Percentiles rank a stretch among this genome's conserved stretches.
These are phyloP conservation scores for Tetramorium bicarinatum DNA, from an alignment of 2,888 invertebrate species.

Conservation along the genomic window DNA sequence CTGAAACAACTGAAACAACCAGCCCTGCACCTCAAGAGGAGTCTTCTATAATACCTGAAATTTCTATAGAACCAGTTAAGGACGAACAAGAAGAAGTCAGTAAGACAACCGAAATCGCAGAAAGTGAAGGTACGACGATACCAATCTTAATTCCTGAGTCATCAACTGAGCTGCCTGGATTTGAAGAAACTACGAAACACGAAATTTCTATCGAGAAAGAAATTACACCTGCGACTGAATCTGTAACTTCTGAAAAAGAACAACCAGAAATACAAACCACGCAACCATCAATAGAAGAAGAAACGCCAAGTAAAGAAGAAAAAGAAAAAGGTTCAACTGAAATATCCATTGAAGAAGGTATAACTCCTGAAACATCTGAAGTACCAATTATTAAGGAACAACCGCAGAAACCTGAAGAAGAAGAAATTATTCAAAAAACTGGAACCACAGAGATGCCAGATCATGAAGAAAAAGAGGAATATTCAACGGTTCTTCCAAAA, in stretches of 20 bases:
- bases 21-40: conserved; percentile 40
- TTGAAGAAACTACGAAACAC: conserved; percentile 62
- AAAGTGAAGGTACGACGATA: conserved; percentile 41
- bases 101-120: conserved; percentile 52
- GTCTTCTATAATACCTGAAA: conserved; percentile 49
- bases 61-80: conserved; percentile 49
- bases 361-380: conserved; percentile 51
- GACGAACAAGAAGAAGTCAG: conserved; percentile 50
- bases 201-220: conserved; percentile 17
- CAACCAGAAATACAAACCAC: conserved; percentile 38
- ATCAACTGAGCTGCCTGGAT: conserved; percentile 41
- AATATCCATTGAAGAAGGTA: conserved; percentile 47
- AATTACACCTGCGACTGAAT: conserved; percentile 25
- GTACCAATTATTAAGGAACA: conserved; percentile 58
- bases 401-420: conserved; percentile 46
- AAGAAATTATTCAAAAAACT: conserved; percentile 42
- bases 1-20: conserved; percentile 57
- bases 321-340: conserved; percentile 57
- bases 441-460: conserved; percentile 22
- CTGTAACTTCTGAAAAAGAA: conserved; percentile 66
- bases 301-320: conserved; percentile 46
- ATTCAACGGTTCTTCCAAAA: conserved; percentile 40
- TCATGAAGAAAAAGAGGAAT: conserved; percentile 52
- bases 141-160: conserved; percentile 55
- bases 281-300: conserved; percentile 51